Conservation (phyloP, 1,140 invertebrate species). For the Pantala flavescens region DNA sequence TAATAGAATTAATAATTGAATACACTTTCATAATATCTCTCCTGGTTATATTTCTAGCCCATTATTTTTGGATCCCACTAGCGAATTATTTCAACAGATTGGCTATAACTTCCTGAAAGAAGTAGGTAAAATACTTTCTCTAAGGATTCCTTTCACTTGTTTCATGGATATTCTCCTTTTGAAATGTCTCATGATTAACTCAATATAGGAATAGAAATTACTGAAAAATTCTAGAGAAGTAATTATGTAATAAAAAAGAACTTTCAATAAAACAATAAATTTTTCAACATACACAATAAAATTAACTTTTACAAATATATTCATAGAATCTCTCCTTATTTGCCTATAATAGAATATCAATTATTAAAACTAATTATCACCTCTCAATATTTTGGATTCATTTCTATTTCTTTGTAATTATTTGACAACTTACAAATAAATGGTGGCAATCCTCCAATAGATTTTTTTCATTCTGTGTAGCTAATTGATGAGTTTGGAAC, state of each 20-base stretch:
- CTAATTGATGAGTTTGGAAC: conserved; percentile 59
- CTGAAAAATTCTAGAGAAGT: no score
- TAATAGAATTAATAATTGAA: conserved; percentile 16
- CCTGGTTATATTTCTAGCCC: conserved; percentile 41
- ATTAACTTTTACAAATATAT: no score
- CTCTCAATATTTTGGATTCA: conserved; percentile 5
- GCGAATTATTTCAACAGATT: conserved; percentile 61
- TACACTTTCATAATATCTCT: conserved; percentile 13
- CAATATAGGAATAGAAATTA: no score
- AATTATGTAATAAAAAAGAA: no score
- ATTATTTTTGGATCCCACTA: conserved; percentile 62
- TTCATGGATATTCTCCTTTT: no score
- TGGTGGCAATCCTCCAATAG: conserved; percentile 15
- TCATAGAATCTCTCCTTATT: no score
- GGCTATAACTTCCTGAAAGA: conserved; percentile 53
- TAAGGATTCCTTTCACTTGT: no score
- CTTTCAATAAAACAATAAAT: no score
- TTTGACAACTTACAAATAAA: conserved; percentile 20
- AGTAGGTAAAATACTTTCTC: no score
- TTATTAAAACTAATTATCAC: no score
- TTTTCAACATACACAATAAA: no score
- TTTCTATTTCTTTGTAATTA: conserved; percentile 14
- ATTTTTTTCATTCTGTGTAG: conserved; percentile 32
- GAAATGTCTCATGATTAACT: neutral
- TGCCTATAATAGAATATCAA: no score